These are phyloP conservation scores for Oikopleura vanhoeffeni DNA, from an alignment of 23 tunicate genomes.

Conservation along the genomic window DNA sequence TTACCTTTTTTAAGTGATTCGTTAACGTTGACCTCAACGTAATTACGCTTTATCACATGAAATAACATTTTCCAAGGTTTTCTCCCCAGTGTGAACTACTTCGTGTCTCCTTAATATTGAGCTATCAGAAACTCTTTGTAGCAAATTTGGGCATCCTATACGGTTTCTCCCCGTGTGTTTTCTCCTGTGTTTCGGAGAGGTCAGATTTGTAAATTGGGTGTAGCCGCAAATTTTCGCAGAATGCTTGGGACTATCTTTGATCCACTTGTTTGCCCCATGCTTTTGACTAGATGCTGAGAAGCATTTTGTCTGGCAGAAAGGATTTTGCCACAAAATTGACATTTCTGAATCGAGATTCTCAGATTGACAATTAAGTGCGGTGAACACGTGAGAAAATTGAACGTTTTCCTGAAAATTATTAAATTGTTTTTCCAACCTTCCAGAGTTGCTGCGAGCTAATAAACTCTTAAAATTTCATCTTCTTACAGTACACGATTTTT, in stretches of 20 bases:
- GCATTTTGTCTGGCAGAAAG: background rate
- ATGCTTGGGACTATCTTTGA: background rate
- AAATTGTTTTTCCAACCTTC: too few species aligned
- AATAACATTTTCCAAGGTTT: background rate
- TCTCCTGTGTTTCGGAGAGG: background rate
- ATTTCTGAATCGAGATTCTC: slow-evolving; percentile 5
- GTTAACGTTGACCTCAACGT: background rate
- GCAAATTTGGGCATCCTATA: background rate
- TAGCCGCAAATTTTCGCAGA: background rate
- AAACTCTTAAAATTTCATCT: too few species aligned
- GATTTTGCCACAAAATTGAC: slow-evolving; percentile 13
- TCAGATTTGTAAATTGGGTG: background rate
- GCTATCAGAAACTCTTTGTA: background rate
- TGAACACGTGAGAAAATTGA: background rate
- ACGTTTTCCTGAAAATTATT: slow-evolving; percentile 15
- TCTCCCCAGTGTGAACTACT: slow-evolving; percentile 5
- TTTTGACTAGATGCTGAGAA: background rate
- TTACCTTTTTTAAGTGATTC: slow-evolving; percentile 5
- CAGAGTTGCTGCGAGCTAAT: too few species aligned
- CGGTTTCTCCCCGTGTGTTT: background rate
- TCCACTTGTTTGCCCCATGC: background rate
- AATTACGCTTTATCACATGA: slow-evolving; percentile 3
- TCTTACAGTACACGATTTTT: too few species aligned
- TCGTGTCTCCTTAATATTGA: background rate
- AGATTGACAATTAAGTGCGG: slow-evolving; percentile 8